phyloP scores from a whole-genome alignment of 64 coral and sea anemone species.

The Anthopleura sola region DNA sequence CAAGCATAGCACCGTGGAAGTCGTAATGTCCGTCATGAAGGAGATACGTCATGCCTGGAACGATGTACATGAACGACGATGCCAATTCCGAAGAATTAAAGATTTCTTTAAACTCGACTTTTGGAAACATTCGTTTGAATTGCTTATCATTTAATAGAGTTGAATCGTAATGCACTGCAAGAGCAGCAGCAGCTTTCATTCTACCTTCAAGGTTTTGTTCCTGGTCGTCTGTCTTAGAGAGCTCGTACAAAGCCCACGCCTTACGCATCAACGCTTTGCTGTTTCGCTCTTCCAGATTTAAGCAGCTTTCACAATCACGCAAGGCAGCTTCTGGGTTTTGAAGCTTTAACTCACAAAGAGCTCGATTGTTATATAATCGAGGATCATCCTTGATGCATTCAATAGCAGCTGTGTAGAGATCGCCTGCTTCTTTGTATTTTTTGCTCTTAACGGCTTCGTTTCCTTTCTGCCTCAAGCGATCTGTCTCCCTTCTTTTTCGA shows the following conservation, averaged over 20 bases:
- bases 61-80: background rate
- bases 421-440: conserved; percentile 26
- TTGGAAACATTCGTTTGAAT: conserved; percentile 34
- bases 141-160: background rate
- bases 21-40: conserved; percentile 58
- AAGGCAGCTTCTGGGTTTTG: conserved; percentile 34
- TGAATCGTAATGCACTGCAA: conserved; percentile 42
- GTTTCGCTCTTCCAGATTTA: conserved; percentile 37
- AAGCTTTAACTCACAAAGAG: conserved; percentile 70
- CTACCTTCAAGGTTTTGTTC: background rate
- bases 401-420: conserved; percentile 48
- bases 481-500: conserved; percentile 41
- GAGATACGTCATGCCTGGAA: conserved; percentile 24
- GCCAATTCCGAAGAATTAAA: conserved; percentile 26
- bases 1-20: background rate
- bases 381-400: conserved; percentile 23
- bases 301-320: conserved; percentile 72
- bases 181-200: conserved; percentile 12
- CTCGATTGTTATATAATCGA: conserved; percentile 59
- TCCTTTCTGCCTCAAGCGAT: too few relatives aligned
- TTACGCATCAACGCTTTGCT: conserved; percentile 61
- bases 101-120: background rate
- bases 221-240: conserved; percentile 1
- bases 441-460: conserved; percentile 43
- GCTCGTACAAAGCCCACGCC: conserved; percentile 62